These are phyloP conservation scores for Cricetomys ansorgei DNA, from an alignment of 2,113 vertebrate genomes.

Conservation along the genomic window DNA sequence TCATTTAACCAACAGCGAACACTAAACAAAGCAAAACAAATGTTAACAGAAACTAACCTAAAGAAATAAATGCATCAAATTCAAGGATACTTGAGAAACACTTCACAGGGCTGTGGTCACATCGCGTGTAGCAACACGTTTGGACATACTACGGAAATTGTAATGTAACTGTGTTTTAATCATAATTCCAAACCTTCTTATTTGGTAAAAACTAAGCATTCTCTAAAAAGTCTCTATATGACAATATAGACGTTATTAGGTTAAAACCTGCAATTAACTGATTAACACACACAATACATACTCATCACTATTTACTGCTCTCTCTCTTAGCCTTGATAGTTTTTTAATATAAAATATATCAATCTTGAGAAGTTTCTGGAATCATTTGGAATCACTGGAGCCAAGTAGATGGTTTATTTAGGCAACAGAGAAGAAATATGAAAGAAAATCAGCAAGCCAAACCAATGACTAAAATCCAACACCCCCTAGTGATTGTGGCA, in stretches of 20 bases:
- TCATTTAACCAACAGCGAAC: neutral
- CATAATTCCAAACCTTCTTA: neutral
- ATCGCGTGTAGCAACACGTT: neutral
- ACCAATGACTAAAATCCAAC: neutral
- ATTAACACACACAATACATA: neutral
- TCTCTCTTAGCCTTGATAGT: neutral
- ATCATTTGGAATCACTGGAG: constrained; percentile 46
- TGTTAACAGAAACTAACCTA: neutral
- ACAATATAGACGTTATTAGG: neutral
- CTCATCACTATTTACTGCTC: neutral
- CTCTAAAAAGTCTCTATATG: neutral
- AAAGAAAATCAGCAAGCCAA: constrained; percentile 57
- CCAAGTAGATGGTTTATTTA: constrained; percentile 65
- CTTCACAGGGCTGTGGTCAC: neutral
- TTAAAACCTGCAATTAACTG: neutral
- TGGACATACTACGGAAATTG: neutral
- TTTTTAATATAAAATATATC: constrained; percentile 38
- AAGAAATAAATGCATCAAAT: constrained; percentile 12
- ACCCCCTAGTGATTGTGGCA: neutral
- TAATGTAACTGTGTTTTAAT: neutral
- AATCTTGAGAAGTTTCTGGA: constrained; percentile 59
- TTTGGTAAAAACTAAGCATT: constrained; percentile 6
- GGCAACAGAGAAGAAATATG: constrained; percentile 55
- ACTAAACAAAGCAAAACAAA: neutral
- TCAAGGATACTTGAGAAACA: neutral